phyloP scores from a whole-genome alignment of 2,888 invertebrate species.

The Morpho helenor region DNA sequence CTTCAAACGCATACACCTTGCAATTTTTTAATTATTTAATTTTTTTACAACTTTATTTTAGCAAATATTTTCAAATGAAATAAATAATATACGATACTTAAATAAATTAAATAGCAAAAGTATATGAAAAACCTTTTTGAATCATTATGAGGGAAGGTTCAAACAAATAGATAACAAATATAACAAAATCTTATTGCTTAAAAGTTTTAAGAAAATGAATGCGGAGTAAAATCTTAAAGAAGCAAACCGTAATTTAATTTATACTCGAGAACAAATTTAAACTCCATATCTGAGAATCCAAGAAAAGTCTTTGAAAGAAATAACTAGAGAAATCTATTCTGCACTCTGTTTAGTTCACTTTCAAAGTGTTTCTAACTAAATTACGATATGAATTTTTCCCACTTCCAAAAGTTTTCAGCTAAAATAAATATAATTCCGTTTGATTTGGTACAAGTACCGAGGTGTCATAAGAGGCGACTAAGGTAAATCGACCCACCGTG shows the following conservation, averaged over 20 bases:
- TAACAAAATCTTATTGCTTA: no score
- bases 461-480: no score
- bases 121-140: no score
- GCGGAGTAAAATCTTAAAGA: neutral
- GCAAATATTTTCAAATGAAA: no score
- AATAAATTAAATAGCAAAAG: no score
- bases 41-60: no score
- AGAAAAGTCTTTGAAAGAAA: constrained; percentile 9
- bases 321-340: constrained; percentile 13
- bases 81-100: no score
- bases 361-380: constrained; percentile 21
- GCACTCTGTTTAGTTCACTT: constrained; percentile 16
- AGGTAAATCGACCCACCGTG: no score
- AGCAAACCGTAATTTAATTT: constrained; percentile 6
- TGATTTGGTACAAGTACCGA: constrained; percentile 9
- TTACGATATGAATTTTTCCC: constrained; percentile 21
- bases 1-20: no score
- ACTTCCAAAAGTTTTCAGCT: constrained; percentile 20
- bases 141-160: no score
- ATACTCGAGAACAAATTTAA: constrained; percentile 7
- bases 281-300: neutral
- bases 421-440: constrained; percentile 17
- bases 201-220: neutral
- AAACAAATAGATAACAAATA: no score
- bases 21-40: no score